These are phyloP conservation scores for Drosophila kikkawai DNA, from an alignment of 1,140 invertebrate genomes.

Conservation along the genomic window DNA sequence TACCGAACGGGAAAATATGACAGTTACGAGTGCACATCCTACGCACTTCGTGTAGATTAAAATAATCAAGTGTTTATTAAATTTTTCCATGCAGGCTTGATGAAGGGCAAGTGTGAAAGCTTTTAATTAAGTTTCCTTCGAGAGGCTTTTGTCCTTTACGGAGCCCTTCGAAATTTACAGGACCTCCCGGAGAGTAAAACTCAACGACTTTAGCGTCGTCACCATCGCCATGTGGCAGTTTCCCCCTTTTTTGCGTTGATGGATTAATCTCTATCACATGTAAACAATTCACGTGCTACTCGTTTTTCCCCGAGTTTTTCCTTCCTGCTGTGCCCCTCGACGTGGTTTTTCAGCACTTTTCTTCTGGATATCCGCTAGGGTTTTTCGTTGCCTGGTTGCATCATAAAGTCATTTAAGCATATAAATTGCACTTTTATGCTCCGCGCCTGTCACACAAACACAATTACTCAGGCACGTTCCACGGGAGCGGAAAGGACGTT, in stretches of 20 bases:
- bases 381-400: slow-evolving; percentile 41
- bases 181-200: slow-evolving; percentile 17
- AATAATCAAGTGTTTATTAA: slow-evolving; percentile 42
- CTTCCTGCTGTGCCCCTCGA: slow-evolving; percentile 21
- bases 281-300: slow-evolving; percentile 55
- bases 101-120: slow-evolving; percentile 22
- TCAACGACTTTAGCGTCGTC: not conserved
- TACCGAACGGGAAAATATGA: slow-evolving; percentile 20
- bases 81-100: slow-evolving; percentile 25
- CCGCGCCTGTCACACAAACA: slow-evolving; percentile 60
- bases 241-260: slow-evolving; percentile 46
- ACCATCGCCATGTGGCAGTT: slow-evolving; percentile 13
- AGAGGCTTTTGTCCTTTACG: not conserved
- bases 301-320: slow-evolving; percentile 11
- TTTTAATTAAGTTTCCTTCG: slow-evolving; percentile 56
- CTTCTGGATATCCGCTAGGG: slow-evolving; percentile 18
- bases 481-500: slow-evolving; percentile 1
- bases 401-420: slow-evolving; percentile 83
- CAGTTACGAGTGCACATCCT: not conserved
- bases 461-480: slow-evolving; percentile 67
- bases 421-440: slow-evolving; percentile 81
- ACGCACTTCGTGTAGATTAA: not conserved
- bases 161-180: slow-evolving; percentile 18
- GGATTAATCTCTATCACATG: slow-evolving; percentile 72
- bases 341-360: slow-evolving; percentile 41